Conservation (phyloP, 23 tunicate species). For the Corella eumyota region DNA sequence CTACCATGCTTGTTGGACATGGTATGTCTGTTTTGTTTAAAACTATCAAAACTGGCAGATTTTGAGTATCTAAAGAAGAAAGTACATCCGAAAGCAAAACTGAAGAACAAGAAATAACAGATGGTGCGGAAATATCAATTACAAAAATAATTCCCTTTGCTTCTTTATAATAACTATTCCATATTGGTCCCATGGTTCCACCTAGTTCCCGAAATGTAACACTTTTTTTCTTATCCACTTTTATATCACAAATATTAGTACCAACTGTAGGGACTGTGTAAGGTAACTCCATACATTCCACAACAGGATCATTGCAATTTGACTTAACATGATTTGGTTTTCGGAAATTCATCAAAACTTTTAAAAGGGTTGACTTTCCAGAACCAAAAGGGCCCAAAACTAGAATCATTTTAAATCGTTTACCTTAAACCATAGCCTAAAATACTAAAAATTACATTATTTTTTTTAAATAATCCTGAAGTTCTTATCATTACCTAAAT, state of each 20-base stretch:
- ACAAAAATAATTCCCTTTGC: slow-evolving; percentile 49
- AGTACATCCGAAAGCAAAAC: slow-evolving; percentile 19
- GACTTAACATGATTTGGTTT: slow-evolving; percentile 6
- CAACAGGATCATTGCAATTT: no score
- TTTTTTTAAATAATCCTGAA: no score
- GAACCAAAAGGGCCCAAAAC: slow-evolving; percentile 44
- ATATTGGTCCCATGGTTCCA: slow-evolving; percentile 73
- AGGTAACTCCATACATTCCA: slow-evolving; percentile 35
- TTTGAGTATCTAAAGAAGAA: no score
- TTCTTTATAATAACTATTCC: slow-evolving; percentile 62
- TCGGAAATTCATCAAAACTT: slow-evolving; percentile 8
- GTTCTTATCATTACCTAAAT: no score
- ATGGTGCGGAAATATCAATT: slow-evolving; percentile 47
- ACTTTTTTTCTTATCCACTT: slow-evolving; percentile 8
- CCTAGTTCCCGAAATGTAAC: slow-evolving; percentile 64
- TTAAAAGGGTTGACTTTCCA: slow-evolving; percentile 56
- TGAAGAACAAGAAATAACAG: slow-evolving; percentile 25
- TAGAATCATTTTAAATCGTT: slow-evolving; percentile 5
- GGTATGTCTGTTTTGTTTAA: slow-evolving; percentile 52
- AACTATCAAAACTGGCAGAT: slow-evolving; percentile 30
- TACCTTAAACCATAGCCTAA: no score
- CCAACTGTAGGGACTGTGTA: slow-evolving; percentile 69
- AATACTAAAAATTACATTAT: no score
- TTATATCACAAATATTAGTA: slow-evolving; percentile 30
- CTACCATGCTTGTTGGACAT: slow-evolving; percentile 22